Conservation (phyloP, 2,888 invertebrate genomes). For the Scaptomyza caliginosa region DNA sequence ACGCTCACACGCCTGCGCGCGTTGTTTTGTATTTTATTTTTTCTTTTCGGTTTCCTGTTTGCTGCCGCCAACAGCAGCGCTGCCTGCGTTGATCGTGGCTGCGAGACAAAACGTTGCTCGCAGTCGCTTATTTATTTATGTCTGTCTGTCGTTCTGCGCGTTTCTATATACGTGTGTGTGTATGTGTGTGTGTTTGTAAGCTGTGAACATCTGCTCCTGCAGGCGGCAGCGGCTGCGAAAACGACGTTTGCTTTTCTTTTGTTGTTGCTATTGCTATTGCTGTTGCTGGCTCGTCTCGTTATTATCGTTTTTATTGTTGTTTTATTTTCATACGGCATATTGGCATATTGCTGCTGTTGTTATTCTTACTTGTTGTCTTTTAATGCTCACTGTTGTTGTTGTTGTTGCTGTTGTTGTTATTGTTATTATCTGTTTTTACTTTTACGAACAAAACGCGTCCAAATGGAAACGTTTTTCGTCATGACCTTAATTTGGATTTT, state of each 20-base stretch:
- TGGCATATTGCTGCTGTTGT: constrained; percentile 39
- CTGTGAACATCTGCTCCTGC: constrained; percentile 84
- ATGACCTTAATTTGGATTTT: constrained; percentile 57
- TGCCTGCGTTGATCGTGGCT: constrained; percentile 67
- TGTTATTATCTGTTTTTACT: constrained; percentile 9
- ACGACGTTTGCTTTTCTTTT: constrained; percentile 64
- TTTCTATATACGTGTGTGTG: constrained; percentile 12
- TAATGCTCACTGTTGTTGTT: constrained; percentile 13
- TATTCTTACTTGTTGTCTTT: constrained; percentile 33
- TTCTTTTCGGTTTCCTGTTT: constrained; percentile 73
- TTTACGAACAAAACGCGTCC: constrained; percentile 43
- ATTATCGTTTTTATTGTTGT: constrained; percentile 77
- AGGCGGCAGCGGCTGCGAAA: constrained; percentile 62
- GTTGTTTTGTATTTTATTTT: constrained; percentile 28
- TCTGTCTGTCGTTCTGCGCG: constrained; percentile 47
- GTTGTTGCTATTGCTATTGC: constrained; percentile 45
- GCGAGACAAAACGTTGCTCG: constrained; percentile 65
- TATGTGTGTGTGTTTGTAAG: constrained; percentile 59
- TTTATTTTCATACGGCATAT: constrained; percentile 69
- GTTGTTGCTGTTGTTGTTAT: constrained; percentile 19
- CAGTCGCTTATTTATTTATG: constrained; percentile 78
- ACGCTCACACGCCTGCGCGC: constrained; percentile 12
- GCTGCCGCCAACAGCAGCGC: constrained; percentile 52
- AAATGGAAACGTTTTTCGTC: constrained; percentile 55
- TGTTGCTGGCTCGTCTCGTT: constrained; percentile 67